phyloP scores from a whole-genome alignment of 2,888 invertebrate genomes.

The Euspilapteryx auroguttella region DNA sequence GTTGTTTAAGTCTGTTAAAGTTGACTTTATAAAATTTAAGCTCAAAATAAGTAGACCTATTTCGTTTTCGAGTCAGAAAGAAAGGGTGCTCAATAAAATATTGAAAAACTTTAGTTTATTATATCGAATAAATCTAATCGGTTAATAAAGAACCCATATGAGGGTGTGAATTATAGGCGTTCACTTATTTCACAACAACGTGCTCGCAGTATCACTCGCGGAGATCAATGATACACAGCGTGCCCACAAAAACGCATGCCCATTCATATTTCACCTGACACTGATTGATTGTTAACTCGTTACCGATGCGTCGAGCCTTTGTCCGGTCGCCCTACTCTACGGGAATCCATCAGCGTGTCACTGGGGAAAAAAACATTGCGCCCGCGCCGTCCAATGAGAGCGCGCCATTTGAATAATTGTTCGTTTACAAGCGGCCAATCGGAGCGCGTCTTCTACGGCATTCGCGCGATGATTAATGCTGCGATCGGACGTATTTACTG shows the following conservation, averaged over 20 bases:
- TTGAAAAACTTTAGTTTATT: too few relatives aligned
- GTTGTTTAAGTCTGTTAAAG: too few relatives aligned
- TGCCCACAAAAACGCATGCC: conserved; percentile 1
- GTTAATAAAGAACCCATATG: too few relatives aligned
- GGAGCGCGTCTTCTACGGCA: conserved; percentile 32
- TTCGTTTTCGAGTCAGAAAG: too few relatives aligned
- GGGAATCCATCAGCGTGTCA: conserved; percentile 50
- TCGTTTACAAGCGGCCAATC: conserved; percentile 43
- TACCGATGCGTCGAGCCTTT: conserved; percentile 1
- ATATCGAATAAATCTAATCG: too few relatives aligned
- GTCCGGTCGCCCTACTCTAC: neutral
- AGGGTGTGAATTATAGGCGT: too few relatives aligned
- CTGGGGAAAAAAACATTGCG: conserved; percentile 35
- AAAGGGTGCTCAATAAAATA: too few relatives aligned
- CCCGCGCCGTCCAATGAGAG: conserved; percentile 41
- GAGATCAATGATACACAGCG: too few relatives aligned
- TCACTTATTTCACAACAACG: too few relatives aligned
- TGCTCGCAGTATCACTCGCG: too few relatives aligned
- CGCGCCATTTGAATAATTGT: conserved; percentile 53
- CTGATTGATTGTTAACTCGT: conserved; percentile 2
- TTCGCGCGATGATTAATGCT: conserved; percentile 45
- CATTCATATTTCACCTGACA: conserved; percentile 3
- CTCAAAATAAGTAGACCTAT: too few relatives aligned
- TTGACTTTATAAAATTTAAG: too few relatives aligned
- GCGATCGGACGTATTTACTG: conserved; percentile 40